A percentile compares a stretch with the other conserved stretches of the same genome.
Conservation (phyloP, 2,797 vertebrate genomes). For the Lemur catta region DNA sequence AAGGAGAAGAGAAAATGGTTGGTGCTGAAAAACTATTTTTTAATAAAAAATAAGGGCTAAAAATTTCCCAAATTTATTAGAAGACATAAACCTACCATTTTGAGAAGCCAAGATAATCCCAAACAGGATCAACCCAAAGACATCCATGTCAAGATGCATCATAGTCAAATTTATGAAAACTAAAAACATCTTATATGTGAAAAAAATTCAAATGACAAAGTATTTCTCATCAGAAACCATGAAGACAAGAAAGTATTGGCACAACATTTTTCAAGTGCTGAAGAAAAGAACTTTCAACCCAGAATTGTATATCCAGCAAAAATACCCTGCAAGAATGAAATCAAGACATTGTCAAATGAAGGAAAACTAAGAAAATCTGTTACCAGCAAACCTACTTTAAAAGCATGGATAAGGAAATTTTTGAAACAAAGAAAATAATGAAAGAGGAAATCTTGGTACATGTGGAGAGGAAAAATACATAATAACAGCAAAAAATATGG, state of each 20-base stretch:
- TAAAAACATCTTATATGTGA: background rate
- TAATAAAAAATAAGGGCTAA: background rate
- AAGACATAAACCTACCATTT: background rate
- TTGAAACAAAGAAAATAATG: background rate
- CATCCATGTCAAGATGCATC: background rate
- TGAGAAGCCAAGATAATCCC: background rate
- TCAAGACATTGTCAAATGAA: background rate
- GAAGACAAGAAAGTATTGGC: background rate
- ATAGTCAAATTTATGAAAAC: background rate
- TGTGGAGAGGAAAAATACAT: background rate
- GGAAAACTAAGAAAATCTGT: background rate
- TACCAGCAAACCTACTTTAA: background rate
- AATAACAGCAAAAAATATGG: background rate
- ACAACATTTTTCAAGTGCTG: background rate
- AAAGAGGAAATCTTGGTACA: background rate
- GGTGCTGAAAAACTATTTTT: background rate
- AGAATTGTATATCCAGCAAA: background rate
- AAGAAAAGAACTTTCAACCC: background rate
- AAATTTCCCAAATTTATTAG: background rate
- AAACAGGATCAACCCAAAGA: background rate
- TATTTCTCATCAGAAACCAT: background rate
- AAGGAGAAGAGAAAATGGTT: background rate
- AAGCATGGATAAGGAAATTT: background rate
- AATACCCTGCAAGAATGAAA: background rate
- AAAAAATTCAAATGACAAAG: background rate